phyloP scores from a whole-genome alignment of 2,888 invertebrate species.

The Drosophila barbarae region DNA sequence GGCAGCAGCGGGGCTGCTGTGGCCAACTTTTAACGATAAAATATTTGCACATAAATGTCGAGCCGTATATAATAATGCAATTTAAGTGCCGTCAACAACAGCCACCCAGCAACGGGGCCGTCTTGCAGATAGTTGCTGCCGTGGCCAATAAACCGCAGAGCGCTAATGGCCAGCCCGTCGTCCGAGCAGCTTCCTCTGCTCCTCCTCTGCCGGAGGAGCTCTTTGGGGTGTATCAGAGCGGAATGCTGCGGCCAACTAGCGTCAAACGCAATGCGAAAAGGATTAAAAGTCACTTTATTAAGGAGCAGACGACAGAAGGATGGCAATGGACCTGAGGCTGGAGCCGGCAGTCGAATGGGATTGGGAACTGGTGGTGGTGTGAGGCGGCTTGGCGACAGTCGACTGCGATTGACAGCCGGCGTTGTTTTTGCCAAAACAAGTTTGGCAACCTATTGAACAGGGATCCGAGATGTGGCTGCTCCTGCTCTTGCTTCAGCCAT shows the following conservation, averaged over 20 bases:
- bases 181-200: constrained; percentile 2
- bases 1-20: constrained; percentile 34
- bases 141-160: constrained; percentile 70
- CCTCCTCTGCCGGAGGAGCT: constrained; percentile 7
- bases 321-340: constrained; percentile 15
- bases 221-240: constrained; percentile 48
- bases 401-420: constrained; percentile 43
- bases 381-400: constrained; percentile 31
- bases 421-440: constrained; percentile 61
- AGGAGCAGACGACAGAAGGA: constrained; percentile 50
- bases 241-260: constrained; percentile 58
- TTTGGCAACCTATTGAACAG: constrained; percentile 56
- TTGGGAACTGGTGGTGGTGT: background rate
- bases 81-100: constrained; percentile 58
- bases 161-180: constrained; percentile 52
- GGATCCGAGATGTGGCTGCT: constrained; percentile 37
- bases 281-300: constrained; percentile 75
- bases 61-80: constrained; percentile 71
- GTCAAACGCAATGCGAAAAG: constrained; percentile 76
- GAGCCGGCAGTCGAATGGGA: background rate
- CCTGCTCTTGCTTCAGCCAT: constrained; percentile 3
- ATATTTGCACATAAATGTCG: constrained; percentile 76
- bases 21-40: constrained; percentile 70
- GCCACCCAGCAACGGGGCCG: constrained; percentile 20
- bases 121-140: constrained; percentile 45